phyloP scores from a whole-genome alignment of 1,140 invertebrate genomes.

The Saccostrea cuccullata region DNA sequence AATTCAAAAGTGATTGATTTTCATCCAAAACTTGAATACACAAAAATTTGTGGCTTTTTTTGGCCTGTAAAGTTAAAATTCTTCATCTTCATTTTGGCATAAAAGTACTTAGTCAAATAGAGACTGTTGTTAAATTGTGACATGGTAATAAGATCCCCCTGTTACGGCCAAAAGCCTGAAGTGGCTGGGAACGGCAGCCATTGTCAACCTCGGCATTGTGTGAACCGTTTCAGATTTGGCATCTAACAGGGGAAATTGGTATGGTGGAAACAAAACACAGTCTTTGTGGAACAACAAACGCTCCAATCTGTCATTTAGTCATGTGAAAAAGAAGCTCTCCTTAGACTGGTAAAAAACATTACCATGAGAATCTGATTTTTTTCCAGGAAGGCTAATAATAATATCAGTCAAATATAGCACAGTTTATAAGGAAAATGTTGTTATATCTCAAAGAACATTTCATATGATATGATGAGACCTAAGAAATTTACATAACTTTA shows the following conservation, averaged over 20 bases:
- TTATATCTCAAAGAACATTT: neutral
- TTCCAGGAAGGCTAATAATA: neutral
- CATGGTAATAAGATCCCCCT: conserved; percentile 14
- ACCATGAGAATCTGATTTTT: conserved; percentile 1
- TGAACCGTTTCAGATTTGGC: conserved; percentile 25
- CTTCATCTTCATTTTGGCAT: neutral
- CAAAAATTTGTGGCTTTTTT: neutral
- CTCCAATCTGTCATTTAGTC: conserved; percentile 24
- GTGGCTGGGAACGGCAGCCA: conserved; percentile 28
- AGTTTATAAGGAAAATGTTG: neutral
- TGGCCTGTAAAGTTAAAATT: neutral
- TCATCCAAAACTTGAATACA: neutral
- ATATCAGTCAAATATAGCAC: neutral
- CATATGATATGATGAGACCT: conserved; percentile 1
- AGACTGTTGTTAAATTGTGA: neutral
- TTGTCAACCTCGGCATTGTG: conserved; percentile 4
- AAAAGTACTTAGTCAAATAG: conserved; percentile 22
- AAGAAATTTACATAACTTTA: neutral
- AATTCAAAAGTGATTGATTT: neutral
- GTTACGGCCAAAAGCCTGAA: conserved; percentile 17
- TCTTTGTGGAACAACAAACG: conserved; percentile 30
- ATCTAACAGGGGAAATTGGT: conserved; percentile 34
- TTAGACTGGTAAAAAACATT: neutral
- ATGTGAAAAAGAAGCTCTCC: neutral
- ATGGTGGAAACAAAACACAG: conserved; percentile 19